Evolutionary conservation across 2,797 vertebrate genomes (phyloP).

Genomic region (Lithobates sylvaticus): DNA sequence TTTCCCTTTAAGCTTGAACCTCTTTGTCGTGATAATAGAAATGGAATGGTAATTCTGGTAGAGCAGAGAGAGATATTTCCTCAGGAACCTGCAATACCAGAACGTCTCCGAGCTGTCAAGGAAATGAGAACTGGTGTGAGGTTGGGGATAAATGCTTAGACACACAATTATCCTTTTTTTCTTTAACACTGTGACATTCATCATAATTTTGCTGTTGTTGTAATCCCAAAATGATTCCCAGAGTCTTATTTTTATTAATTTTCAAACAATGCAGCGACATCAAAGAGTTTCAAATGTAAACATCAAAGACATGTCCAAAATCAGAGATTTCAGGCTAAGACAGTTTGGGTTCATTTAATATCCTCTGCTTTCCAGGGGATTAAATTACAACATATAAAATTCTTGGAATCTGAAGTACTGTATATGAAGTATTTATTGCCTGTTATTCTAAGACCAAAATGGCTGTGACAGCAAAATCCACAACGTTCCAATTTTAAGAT

Average conservation of each 20-base stretch:
- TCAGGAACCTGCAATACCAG: slow-evolving; percentile 72
- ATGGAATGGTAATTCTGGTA: neutral
- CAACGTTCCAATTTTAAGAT: slow-evolving; percentile 68
- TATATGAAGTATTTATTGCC: slow-evolving; percentile 77
- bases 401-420: slow-evolving; percentile 76
- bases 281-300: slow-evolving; percentile 80
- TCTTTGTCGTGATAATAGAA: neutral
- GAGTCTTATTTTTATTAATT: slow-evolving; percentile 77
- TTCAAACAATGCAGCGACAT: slow-evolving; percentile 81
- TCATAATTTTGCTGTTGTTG: slow-evolving; percentile 78
- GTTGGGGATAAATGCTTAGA: slow-evolving; percentile 77
- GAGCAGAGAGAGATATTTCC: neutral
- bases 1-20: neutral
- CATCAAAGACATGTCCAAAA: slow-evolving; percentile 81
- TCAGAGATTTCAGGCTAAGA: slow-evolving; percentile 81
- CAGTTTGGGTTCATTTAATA: slow-evolving; percentile 83
- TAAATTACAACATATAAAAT: slow-evolving; percentile 82
- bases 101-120: slow-evolving; percentile 71
- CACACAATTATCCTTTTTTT: slow-evolving; percentile 68
- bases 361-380: slow-evolving; percentile 79
- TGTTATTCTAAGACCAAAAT: slow-evolving; percentile 64
- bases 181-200: slow-evolving; percentile 74
- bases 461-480: slow-evolving; percentile 64
- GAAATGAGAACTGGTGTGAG: slow-evolving; percentile 63
- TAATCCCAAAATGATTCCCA: slow-evolving; percentile 81